Evolutionary conservation across 2,888 invertebrate species (phyloP).

Genomic region (Linnaemya tessellans): DNA sequence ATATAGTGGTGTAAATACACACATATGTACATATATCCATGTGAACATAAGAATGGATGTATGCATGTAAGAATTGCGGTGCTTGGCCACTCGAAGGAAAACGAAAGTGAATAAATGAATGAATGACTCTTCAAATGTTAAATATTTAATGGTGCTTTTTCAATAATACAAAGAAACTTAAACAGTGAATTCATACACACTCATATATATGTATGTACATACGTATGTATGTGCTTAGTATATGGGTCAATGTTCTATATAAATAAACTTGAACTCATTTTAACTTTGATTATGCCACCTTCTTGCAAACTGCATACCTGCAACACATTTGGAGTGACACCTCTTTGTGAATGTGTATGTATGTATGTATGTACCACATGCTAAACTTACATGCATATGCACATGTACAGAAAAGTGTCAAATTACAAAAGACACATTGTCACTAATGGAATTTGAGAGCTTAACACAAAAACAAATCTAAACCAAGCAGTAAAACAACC

Average conservation of each 20-base stretch:
- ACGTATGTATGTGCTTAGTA: slow-evolving; percentile 5
- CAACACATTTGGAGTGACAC: not conserved
- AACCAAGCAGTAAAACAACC: not conserved
- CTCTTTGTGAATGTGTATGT: too few relatives aligned
- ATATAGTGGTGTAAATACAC: not conserved
- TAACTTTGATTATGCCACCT: not conserved
- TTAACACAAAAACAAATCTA: not conserved
- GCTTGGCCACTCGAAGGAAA: slow-evolving; percentile 11
- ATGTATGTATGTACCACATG: too few relatives aligned
- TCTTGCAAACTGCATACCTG: not conserved
- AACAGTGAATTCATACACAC: slow-evolving; percentile 12
- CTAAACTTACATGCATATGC: too few relatives aligned
- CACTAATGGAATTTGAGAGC: slow-evolving; percentile 42
- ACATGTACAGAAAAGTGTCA: slow-evolving; percentile 9
- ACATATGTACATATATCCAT: too few relatives aligned
- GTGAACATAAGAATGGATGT: too few relatives aligned
- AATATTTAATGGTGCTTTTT: slow-evolving; percentile 3
- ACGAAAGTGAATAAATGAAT: slow-evolving; percentile 43
- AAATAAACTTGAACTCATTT: slow-evolving; percentile 65
- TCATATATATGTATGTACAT: too few relatives aligned
- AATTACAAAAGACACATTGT: slow-evolving; percentile 45
- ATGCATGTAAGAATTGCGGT: not conserved
- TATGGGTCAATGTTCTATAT: slow-evolving; percentile 60
- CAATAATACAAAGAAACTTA: not conserved
- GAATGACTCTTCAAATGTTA: not conserved